Evolutionary conservation across 1,140 invertebrate species (phyloP).

Genomic region (Epicauta chinensis): DNA sequence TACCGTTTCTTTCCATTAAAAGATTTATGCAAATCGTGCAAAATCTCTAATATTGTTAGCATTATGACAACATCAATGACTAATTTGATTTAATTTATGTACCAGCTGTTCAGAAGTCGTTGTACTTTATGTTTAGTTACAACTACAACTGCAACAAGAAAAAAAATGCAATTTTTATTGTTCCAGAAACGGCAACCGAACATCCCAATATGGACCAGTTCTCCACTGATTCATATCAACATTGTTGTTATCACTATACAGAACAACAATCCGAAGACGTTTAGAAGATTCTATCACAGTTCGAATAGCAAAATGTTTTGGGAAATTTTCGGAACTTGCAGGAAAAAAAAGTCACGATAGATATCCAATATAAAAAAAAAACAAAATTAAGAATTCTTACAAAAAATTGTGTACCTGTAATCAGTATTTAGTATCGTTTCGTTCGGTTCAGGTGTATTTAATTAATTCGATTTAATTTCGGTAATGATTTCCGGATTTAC

Average conservation of each 20-base stretch:
- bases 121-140: neutral
- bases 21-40: no score
- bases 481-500: conserved; percentile 12
- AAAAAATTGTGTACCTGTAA: conserved; percentile 12
- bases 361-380: no score
- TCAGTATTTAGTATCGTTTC: conserved; percentile 11
- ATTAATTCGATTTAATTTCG: conserved; percentile 2
- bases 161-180: neutral
- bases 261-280: no score
- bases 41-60: no score
- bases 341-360: no score
- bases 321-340: conserved; percentile 26
- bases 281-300: no score
- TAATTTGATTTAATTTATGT: conserved; percentile 13
- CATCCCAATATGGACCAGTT: conserved; percentile 1
- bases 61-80: conserved; percentile 8
- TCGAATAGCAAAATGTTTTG: conserved; percentile 26
- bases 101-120: neutral
- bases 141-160: no score
- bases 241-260: no score
- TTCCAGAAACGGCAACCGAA: neutral
- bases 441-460: no score
- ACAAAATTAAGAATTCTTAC: no score
- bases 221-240: no score
- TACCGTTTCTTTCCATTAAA: no score